Base-by-base conservation (phyloP, 1,140 invertebrate species). In the Trichonephila clavata region DNA sequence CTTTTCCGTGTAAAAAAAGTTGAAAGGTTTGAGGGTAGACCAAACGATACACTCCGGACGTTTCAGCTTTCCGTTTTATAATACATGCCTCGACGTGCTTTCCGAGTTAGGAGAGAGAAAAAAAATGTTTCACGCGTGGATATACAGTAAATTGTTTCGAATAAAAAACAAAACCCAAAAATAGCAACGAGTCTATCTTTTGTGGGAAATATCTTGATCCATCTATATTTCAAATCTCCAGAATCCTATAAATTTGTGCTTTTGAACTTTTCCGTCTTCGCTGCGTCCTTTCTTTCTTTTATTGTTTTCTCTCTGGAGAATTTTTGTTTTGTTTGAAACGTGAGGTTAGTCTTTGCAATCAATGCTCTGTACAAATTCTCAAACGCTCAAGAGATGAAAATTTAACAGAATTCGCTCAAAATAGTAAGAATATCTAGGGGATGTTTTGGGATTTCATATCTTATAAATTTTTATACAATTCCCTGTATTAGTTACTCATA, bases 101-200 rank as follows among this genome's bases (percentile, higher is more conserved):
- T 60, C 59, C 60, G n/a, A 86, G 84, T 86, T 65, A 65, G 24
- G 60, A 60, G 21, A 60, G 21, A 24, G 32, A 8, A 27, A 77
- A 77, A 77, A 77, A 77, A 77, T 84, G 21, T 59, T 59, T 57
- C 81, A 57, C 43, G 57, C 43, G 57, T 24, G 43, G 81, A 59
- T 24, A 57, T 57, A 84, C n/a, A 84, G 81, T 84, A 84, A 84
- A 84, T 84, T 84, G 81, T 59, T 84, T 50, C 81, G 13, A n/a
- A 84, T 84, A 84, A 84, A 84, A 84, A 77, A 77, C 71, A 77
- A 77, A 77, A 77, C 27, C 27, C 18, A 77, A 77, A 39, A 77
- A 77, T 24, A 77, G 14, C 71, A 77, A 39, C 71, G 71, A 77
- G 71, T 39, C 71, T 77, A 77, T 77, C 71, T 77, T 77, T 77